These are phyloP conservation scores for Mico argentatus DNA, from an alignment of 2,797 vertebrate species.

Conservation along the genomic window DNA sequence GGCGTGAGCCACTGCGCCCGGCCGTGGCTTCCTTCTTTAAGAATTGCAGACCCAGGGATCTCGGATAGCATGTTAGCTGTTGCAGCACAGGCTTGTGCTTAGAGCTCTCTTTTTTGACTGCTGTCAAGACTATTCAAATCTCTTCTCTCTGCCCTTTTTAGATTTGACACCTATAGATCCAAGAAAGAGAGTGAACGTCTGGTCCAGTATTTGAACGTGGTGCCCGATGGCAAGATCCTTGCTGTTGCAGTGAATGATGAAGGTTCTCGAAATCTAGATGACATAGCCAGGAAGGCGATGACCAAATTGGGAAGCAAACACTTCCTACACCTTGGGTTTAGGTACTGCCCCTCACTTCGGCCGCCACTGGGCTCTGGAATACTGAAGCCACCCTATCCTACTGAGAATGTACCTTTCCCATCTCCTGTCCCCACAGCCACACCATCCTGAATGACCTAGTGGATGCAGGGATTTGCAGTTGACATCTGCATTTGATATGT, in stretches of 20 bases:
- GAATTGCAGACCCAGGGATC: not conserved
- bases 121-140: not conserved
- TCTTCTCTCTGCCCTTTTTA: constrained; percentile 68
- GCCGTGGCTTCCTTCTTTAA: not conserved
- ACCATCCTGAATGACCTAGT: not conserved
- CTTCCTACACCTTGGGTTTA: constrained; percentile 93
- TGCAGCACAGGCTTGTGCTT: fast-evolving
- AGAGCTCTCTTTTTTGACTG: not conserved
- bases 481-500: not conserved
- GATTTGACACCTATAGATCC: constrained; percentile 96
- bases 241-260: constrained; percentile 95
- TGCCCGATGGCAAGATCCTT: constrained; percentile 90
- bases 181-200: constrained; percentile 93
- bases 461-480: not conserved
- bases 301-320: constrained; percentile 92
- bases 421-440: not conserved
- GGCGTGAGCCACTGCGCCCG: too few relatives aligned
- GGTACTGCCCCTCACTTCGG: constrained; percentile 84
- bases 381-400: not conserved
- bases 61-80: not conserved
- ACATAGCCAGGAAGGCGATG: constrained; percentile 91
- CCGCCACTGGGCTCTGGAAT: constrained; percentile 15
- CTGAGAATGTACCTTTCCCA: not conserved
- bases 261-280: constrained; percentile 95
- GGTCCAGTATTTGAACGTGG: constrained; percentile 88